These are phyloP conservation scores for Drosophila mayaguana DNA, from an alignment of 2,888 invertebrate genomes.

Conservation along the genomic window DNA sequence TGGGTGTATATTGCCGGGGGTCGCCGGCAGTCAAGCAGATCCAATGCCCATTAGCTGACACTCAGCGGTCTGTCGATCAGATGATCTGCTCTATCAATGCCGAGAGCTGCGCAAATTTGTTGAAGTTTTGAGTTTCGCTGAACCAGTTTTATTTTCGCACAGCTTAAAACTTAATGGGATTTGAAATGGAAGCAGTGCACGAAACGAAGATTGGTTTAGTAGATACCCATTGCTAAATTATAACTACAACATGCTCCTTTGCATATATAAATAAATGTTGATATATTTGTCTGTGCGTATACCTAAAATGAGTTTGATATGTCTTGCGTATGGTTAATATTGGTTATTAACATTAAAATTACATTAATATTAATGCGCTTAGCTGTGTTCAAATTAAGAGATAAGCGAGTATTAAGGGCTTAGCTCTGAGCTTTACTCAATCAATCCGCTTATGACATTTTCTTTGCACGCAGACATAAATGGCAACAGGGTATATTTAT, in stretches of 20 bases:
- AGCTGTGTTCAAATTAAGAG: not conserved
- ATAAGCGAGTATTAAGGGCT: not conserved
- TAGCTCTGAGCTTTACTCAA: not conserved
- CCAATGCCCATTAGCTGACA: slow-evolving; percentile 18
- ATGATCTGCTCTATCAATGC: slow-evolving; percentile 41
- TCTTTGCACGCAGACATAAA: not conserved
- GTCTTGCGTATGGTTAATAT: not conserved
- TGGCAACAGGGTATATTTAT: not conserved
- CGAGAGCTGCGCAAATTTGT: slow-evolving; percentile 30
- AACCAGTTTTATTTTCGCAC: slow-evolving; percentile 34
- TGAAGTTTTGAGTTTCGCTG: not conserved
- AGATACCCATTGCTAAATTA: slow-evolving; percentile 15
- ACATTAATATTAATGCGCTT: not conserved
- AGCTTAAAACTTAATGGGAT: not conserved
- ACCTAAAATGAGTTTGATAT: not conserved
- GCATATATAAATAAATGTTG: not conserved
- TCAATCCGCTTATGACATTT: not conserved
- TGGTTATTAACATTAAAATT: not conserved
- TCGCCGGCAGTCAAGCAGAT: slow-evolving; percentile 11
- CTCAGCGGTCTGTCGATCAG: slow-evolving; percentile 7
- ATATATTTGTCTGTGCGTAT: not conserved
- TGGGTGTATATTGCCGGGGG: slow-evolving; percentile 3
- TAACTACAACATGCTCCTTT: not conserved
- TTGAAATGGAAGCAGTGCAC: not conserved
- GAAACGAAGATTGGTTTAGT: not conserved